phyloP scores from a whole-genome alignment of 2,797 vertebrate genomes.

The Periophthalmus magnuspinnatus region DNA sequence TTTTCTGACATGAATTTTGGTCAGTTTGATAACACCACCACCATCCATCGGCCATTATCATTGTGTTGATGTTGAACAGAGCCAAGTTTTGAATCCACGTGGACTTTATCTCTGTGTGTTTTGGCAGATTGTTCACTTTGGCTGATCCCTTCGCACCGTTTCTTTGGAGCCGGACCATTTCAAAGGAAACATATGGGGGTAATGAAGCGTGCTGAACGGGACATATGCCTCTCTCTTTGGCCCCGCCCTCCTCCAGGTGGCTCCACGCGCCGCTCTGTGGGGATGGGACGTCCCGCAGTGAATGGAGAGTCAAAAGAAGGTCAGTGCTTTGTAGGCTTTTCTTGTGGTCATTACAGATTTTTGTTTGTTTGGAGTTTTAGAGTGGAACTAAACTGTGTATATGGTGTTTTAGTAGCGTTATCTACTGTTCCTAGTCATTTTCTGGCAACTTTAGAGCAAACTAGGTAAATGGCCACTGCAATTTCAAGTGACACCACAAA shows the following conservation, averaged over 20 bases:
- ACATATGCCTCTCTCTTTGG: constrained; percentile 52
- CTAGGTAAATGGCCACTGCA: too few relatives aligned
- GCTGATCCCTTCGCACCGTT: constrained; percentile 8
- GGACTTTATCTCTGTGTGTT: background rate
- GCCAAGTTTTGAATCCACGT: background rate
- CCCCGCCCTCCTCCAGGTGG: constrained; percentile 16
- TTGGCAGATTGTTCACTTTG: constrained; percentile 10
- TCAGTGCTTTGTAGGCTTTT: constrained; percentile 18
- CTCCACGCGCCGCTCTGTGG: background rate
- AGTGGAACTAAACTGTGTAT: too few relatives aligned
- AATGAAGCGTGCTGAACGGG: constrained; percentile 53
- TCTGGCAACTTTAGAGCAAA: too few relatives aligned
- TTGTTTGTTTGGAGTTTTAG: too few relatives aligned
- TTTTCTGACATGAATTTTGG: too few relatives aligned
- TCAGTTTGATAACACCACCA: too few relatives aligned
- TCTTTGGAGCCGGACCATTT: constrained; percentile 2
- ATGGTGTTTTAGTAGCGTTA: too few relatives aligned
- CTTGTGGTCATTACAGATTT: too few relatives aligned
- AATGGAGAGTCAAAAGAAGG: constrained; percentile 26
- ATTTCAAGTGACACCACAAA: too few relatives aligned
- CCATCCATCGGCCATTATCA: too few relatives aligned
- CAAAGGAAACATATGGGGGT: constrained; percentile 51
- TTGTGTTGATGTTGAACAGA: too few relatives aligned
- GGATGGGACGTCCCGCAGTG: constrained; percentile 21
- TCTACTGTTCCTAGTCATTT: too few relatives aligned